phyloP scores from a whole-genome alignment of 2,888 invertebrate species.

The Abrostola triplasia region DNA sequence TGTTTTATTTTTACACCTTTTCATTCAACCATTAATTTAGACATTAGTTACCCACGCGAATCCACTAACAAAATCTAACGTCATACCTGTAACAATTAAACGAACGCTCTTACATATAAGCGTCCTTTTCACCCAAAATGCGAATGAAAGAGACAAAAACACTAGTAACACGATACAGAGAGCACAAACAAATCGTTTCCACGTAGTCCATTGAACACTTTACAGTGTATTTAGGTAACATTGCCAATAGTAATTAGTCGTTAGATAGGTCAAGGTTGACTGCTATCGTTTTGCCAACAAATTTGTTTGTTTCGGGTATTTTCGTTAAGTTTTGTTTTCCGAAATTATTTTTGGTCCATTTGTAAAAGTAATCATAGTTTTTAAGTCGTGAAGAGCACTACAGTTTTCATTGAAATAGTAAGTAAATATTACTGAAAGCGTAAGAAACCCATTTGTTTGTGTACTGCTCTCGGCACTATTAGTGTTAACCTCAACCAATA shows the following conservation, averaged over 20 bases:
- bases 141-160: constrained; percentile 21
- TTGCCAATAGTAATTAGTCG: constrained; percentile 78
- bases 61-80: constrained; percentile 15
- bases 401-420: not conserved
- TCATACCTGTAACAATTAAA: constrained; percentile 26
- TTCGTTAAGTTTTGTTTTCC: constrained; percentile 22
- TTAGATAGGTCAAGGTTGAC: constrained; percentile 80
- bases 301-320: constrained; percentile 53
- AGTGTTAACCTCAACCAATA: no score
- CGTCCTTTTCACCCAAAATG: constrained; percentile 9
- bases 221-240: constrained; percentile 59
- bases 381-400: not conserved
- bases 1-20: constrained; percentile 1
- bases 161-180: constrained; percentile 42
- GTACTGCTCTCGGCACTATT: no score
- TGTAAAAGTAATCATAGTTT: not conserved
- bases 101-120: constrained; percentile 14
- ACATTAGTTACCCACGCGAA: constrained; percentile 24
- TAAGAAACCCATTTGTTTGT: no score
- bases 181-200: constrained; percentile 43
- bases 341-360: constrained; percentile 3
- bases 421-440: no score
- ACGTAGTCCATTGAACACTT: constrained; percentile 53
- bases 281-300: constrained; percentile 67
- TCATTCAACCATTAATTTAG: constrained; percentile 25